These are phyloP conservation scores for Apis laboriosa DNA, from an alignment of 1,140 invertebrate species.

Conservation along the genomic window DNA sequence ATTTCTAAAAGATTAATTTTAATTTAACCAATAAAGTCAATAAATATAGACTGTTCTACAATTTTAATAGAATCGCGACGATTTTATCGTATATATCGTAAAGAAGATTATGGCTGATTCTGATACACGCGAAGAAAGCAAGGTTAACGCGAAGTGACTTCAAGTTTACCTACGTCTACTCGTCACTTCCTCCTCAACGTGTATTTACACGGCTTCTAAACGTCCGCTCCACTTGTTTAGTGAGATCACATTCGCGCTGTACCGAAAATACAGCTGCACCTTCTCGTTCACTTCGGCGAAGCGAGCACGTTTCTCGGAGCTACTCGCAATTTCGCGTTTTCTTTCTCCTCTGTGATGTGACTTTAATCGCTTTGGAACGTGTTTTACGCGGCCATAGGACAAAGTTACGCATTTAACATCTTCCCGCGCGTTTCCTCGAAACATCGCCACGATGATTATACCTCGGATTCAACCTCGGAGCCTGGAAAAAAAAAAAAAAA, in stretches of 20 bases:
- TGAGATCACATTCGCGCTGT: slow-evolving; percentile 23
- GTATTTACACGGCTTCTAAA: slow-evolving; percentile 26
- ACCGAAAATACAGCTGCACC: slow-evolving; percentile 24
- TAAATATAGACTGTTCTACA: no score
- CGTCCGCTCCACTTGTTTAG: slow-evolving; percentile 28
- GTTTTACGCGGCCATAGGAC: slow-evolving; percentile 1
- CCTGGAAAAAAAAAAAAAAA: background rate
- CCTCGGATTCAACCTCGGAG: background rate
- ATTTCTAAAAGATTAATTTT: no score
- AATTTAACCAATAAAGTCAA: no score
- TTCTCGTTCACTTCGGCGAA: background rate
- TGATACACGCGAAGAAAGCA: background rate
- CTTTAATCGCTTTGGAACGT: background rate
- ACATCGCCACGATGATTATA: background rate
- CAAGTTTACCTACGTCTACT: slow-evolving; percentile 3
- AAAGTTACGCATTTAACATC: background rate
- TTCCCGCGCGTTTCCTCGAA: background rate
- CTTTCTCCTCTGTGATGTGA: background rate
- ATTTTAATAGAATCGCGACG: background rate
- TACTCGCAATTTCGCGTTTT: background rate
- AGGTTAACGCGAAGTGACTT: background rate
- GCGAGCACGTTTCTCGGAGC: background rate
- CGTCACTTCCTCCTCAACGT: slow-evolving; percentile 2
- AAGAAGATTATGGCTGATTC: background rate
- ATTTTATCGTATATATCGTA: background rate